Percentiles rank a stretch among this genome's conserved stretches.
Evolutionary conservation across 2,797 vertebrate species (phyloP).

Genomic region (Falco berigora): DNA sequence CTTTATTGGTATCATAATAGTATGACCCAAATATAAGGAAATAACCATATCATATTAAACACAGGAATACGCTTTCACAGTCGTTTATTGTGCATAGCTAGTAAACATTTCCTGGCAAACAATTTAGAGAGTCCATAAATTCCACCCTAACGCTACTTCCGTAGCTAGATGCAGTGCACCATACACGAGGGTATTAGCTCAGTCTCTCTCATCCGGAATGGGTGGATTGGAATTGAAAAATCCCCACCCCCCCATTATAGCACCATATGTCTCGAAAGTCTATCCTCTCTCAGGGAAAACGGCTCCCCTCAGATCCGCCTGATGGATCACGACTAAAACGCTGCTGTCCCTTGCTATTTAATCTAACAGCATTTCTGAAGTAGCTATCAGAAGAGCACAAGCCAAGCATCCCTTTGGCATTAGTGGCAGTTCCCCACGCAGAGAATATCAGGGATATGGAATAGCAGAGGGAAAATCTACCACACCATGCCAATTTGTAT

Average conservation of each 20-base stretch:
- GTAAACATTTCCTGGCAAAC: conserved; percentile 73
- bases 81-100: conserved; percentile 66
- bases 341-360: conserved; percentile 46
- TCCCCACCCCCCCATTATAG: conserved; percentile 59
- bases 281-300: conserved; percentile 66
- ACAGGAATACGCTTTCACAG: conserved; percentile 51
- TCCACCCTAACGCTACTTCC: conserved; percentile 69
- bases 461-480: conserved; percentile 19
- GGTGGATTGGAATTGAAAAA: conserved; percentile 69
- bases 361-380: conserved; percentile 35
- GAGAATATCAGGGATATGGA: neutral
- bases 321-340: conserved; percentile 27
- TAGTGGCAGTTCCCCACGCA: neutral
- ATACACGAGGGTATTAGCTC: conserved; percentile 69
- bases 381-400: neutral
- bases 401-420: conserved; percentile 29
- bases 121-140: conserved; percentile 70
- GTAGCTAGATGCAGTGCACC: conserved; percentile 60
- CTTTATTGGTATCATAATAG: conserved; percentile 58
- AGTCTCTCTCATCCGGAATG: conserved; percentile 70
- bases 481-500: neutral
- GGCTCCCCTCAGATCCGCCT: conserved; percentile 54
- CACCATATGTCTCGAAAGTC: conserved; percentile 67
- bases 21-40: conserved; percentile 49
- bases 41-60: conserved; percentile 48